Percentiles rank a stretch among this genome's conserved stretches.
phyloP scores from a whole-genome alignment of 2,888 invertebrate genomes.

The Diplazon laetatorius region DNA sequence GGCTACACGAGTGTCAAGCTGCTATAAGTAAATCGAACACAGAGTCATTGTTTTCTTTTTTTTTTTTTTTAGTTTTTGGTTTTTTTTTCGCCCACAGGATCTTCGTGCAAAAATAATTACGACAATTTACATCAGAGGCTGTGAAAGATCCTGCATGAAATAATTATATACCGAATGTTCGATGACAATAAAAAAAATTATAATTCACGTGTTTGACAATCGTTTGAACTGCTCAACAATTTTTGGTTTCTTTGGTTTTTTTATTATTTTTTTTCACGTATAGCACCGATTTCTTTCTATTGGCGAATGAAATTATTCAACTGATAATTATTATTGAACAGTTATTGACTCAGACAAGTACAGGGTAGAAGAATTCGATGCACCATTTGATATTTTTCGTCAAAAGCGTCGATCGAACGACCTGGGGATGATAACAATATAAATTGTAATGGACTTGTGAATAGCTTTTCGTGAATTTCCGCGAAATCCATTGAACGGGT shows the following conservation, averaged over 20 bases:
- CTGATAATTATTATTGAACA: not conserved
- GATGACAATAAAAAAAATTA: slow-evolving; percentile 23
- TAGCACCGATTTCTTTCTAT: slow-evolving; percentile 35
- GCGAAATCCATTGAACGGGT: not conserved
- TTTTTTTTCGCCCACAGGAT: slow-evolving; percentile 24
- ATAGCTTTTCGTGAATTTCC: slow-evolving; percentile 1
- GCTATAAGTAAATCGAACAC: slow-evolving; percentile 50
- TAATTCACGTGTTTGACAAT: slow-evolving; percentile 4
- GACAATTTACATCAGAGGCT: slow-evolving; percentile 22
- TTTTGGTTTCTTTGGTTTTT: slow-evolving; percentile 52
- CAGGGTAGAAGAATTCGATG: slow-evolving; percentile 1
- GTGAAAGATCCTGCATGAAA: slow-evolving; percentile 45
- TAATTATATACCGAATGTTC: slow-evolving; percentile 9
- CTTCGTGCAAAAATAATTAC: slow-evolving; percentile 27
- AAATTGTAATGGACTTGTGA: not conserved
- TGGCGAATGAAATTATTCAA: slow-evolving; percentile 11
- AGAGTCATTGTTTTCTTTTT: slow-evolving; percentile 24
- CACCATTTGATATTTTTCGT: slow-evolving; percentile 35
- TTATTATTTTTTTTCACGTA: slow-evolving; percentile 42
- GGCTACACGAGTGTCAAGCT: slow-evolving; percentile 19
- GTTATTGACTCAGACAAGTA: not conserved
- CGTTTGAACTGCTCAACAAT: slow-evolving; percentile 18
- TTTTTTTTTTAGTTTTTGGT: not conserved
- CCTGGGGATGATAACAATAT: too few relatives aligned
- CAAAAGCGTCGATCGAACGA: too few relatives aligned